Base-by-base conservation (phyloP, 2,888 invertebrate species). In the Protophormia terraenovae region DNA sequence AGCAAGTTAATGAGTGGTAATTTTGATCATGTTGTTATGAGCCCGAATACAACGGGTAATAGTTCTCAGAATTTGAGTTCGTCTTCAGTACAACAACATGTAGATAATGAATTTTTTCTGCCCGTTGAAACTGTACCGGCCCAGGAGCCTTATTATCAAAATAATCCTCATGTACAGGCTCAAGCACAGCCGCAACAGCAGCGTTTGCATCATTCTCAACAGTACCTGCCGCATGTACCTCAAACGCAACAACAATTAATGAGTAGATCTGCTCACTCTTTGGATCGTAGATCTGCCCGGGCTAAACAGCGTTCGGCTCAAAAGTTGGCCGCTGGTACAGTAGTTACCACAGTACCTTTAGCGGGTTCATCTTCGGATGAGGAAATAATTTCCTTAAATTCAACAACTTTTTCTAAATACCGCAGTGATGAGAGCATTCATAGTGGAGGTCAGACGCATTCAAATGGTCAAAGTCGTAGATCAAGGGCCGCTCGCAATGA, bases 401-500 rank as follows among this genome's bases (percentile, higher is more conserved):
- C 96, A 29, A 95, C 94, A 22, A 95, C 96, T 0, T 94, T 96
- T 89, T 93, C 95, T 66, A 94, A 94, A 89, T 95, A 95, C 90
- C 94, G 95, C 89, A 95, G 95, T 90, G 96, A 96, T 87, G 96
- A 96, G 87, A 95, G 95, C 84, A 92, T 95, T 76, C 94, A 94
- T 89, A 94, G 94, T 78, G 90, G 94, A 47, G 94, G 94, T 32
- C 88, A 88, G 47, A 89, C 89, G 1, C 94, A 94, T 81, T 94
- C 94, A 16, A 88, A 86, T 79, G 94, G 95, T 0, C 92, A 94
- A 50, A 95, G 94, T 89, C 94, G 95, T 87, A 94, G 94, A 89
- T 95, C 96, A 32, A 93, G 97, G 76, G 94, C 95, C 27, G 96
- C 97, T 0, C 94, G 97, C 88, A 97, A 96, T 72, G 97, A 97